Base-by-base conservation (phyloP, 2,113 vertebrate genomes). In the Meriones unguiculatus region DNA sequence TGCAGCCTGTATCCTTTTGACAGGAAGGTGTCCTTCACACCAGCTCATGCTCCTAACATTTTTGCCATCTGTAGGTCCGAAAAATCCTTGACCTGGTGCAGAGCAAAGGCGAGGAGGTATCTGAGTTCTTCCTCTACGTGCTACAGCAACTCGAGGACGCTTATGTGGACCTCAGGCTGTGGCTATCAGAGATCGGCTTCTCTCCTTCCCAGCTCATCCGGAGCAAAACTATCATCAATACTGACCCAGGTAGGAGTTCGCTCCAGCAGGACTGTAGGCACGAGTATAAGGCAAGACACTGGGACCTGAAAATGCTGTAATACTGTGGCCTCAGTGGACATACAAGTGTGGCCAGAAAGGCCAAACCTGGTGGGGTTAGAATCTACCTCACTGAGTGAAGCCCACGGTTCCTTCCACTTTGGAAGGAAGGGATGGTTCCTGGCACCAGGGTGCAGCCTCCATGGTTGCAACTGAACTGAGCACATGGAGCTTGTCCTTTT, bases 71-170 rank as follows among this genome's bases (percentile, higher is more conserved):
- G 7, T 91, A 99, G 99, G 99, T 99, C 75, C 99, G 99, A 65
- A 99, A 99, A 98, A 98, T 99, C 97, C 97, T 99, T 98, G 99
- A 99, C 97, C 96, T 99, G 64, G 99, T 99, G 38, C 99, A 99
- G 96, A 99, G 99, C 98, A 99, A 99, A 98, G 99, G 99, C 11
- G 99, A 99, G 88, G 99, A 99, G 96, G 99, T 99, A 77, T 99
- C 99, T 0, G 99, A 99, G 30, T 99, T 99, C 97, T 98, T 99
- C 28, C 38, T 99, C 72, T 94, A 97, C 11, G 98, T 99, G 93
- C 98, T 99, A 24, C 98, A 99, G 95, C 98, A 98, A 94, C 99
- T 99, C 5, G 93, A 97, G 14, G 99, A 99, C 3, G 99, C 99
- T 0, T 99, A 99, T 84, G 98, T 99, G 89, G 99, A 99, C 96